Base-by-base conservation (phyloP, 64 coral and sea anemone species). In the Montipora capricornis region DNA sequence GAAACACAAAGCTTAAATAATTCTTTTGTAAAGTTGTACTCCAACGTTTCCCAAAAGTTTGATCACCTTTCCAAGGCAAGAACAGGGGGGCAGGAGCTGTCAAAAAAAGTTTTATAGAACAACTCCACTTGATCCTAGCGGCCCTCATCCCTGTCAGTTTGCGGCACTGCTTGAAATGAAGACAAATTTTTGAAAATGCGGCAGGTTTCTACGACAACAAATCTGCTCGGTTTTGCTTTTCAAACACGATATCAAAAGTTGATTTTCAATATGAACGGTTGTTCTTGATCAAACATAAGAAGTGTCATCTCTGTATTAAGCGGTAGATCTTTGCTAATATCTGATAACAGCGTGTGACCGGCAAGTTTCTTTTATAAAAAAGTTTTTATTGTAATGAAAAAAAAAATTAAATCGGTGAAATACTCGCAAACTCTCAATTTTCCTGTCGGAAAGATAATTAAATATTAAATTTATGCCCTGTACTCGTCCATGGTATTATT, bases 171-270 rank as follows among this genome's bases (percentile, higher is more conserved):
- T 48, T 29, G 11, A 85, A 71, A 46, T 17, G 47, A 78, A 78
- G 44, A n/a, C 4, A 78, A 73, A 85, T 85, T 85, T 64, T 85
- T 70, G 82, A 85, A 85, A 85, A 85, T 70, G 68, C n/a, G 82
- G 26, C 45, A 10, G 15, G 82, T 85, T 70, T 6, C 82, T 68
- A 70, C 14, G 46, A 85, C 82, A 71, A 70, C 82, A 85, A 85
- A 85, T 82, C 82, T 29, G 19, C 66, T 85, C 47, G 9, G 6
- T 9, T 68, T 51, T 44, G 47, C 64, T 50, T 85, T 68, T 68
- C 81, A 69, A 84, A 84, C 14, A 64, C 14, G 61, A 15, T 4
- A 81, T 81, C 55, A 60, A 22, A 51, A 22, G 59, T n/a, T 84
- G 81, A 85, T 85, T 49, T 85, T 70, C 82, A 70, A 49, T 51